Evolutionary conservation across 2,888 invertebrate genomes (phyloP).

Genomic region (Drosophila bunnanda): DNA sequence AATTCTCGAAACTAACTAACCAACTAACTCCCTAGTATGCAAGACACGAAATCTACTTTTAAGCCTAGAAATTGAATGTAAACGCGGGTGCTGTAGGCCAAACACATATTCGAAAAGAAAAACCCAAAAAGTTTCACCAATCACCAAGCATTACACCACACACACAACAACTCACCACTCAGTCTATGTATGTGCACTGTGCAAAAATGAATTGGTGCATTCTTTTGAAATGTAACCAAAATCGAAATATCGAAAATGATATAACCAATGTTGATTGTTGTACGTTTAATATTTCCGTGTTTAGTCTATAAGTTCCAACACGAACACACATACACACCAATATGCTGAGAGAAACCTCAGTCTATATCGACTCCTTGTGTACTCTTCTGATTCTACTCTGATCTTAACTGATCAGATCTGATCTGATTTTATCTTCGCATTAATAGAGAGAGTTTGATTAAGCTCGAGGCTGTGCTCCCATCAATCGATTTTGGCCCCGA

Average conservation of each 20-base stretch:
- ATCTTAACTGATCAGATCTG: neutral
- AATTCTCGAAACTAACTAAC: conserved; percentile 2
- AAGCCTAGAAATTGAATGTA: conserved; percentile 27
- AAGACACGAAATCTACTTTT: conserved; percentile 14
- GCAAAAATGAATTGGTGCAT: conserved; percentile 32
- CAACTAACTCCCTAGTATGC: conserved; percentile 13
- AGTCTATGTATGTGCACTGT: conserved; percentile 45
- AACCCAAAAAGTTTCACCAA: conserved; percentile 8
- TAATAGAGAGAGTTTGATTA: conserved; percentile 22
- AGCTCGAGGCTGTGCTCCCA: conserved; percentile 31
- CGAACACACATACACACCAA: conserved; percentile 4
- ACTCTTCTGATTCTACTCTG: conserved; percentile 7
- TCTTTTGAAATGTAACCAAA: conserved; percentile 18
- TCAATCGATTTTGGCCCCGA: conserved; percentile 15
- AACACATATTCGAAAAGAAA: conserved; percentile 6
- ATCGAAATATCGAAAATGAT: conserved; percentile 23
- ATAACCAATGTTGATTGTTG: conserved; percentile 36
- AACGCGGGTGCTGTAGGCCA: conserved; percentile 31
- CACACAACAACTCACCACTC: conserved; percentile 8
- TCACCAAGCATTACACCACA: neutral
- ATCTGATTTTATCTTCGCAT: neutral
- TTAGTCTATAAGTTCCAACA: conserved; percentile 30
- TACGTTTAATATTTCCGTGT: conserved; percentile 25
- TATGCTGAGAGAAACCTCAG: conserved; percentile 9
- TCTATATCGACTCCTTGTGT: neutral